A percentile compares a stretch with the other conserved stretches of the same genome.
These are phyloP conservation scores for Nannoperca australis DNA, from an alignment of 2,797 vertebrate genomes.

Conservation along the genomic window DNA sequence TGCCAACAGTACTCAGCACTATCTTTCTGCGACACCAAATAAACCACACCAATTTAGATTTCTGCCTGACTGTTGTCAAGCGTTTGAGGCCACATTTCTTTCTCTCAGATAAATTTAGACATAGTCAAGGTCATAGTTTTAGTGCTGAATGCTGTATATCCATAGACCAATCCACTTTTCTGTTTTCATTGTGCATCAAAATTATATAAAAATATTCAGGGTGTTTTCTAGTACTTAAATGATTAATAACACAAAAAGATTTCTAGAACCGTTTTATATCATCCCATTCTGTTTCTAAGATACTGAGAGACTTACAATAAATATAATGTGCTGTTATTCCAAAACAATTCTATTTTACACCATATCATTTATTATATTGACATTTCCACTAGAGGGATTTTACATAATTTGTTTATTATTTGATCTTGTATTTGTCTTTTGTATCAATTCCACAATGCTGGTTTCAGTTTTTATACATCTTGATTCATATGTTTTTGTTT, in stretches of 20 bases:
- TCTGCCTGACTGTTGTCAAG: not conserved
- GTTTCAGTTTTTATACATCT: conserved; percentile 9
- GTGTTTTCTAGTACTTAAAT: not conserved
- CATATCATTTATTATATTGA: not conserved
- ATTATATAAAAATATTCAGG: not conserved
- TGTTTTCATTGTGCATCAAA: not conserved
- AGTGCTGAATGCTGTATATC: too few species aligned
- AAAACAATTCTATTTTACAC: not conserved
- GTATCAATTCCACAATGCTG: not conserved
- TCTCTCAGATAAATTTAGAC: not conserved
- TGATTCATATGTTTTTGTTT: conserved; percentile 40
- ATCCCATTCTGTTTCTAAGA: not conserved
- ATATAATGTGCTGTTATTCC: not conserved
- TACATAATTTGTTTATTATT: conserved; percentile 33
- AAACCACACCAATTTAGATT: not conserved
- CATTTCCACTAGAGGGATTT: conserved; percentile 2
- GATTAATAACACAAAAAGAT: not conserved
- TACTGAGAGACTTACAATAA: not conserved
- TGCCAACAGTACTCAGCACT: not conserved
- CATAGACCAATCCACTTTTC: not conserved
- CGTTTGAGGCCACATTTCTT: not conserved
- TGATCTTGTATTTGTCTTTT: conserved; percentile 1
- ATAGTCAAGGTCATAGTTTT: not conserved
- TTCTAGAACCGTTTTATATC: not conserved
- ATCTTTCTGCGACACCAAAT: not conserved